Base-by-base conservation (phyloP, 2,113 vertebrate species). In the Caranx ignobilis region DNA sequence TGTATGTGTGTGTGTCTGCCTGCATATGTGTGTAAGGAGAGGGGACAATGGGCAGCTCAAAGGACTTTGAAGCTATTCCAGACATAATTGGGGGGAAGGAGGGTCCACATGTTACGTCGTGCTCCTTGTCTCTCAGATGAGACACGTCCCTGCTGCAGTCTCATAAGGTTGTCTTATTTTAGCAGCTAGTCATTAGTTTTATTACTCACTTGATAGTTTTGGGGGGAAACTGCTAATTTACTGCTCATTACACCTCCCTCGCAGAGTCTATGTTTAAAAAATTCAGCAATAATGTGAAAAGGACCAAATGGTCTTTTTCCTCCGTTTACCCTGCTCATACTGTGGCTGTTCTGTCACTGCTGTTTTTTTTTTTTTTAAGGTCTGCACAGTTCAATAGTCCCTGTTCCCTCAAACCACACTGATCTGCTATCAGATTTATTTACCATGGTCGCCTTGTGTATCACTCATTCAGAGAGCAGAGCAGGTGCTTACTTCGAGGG, bases 131-230 rank as follows among this genome's bases (percentile, higher is more conserved):
- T 35, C n/a, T 31, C 21, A 12, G 19, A 68, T 55, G 57, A n/a
- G 68, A 79, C 1, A 1, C 11, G 26, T 79, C 13, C 19, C 13
- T 21, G 70, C 32, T 16, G 0, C 13, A 31, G 59, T 69, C 50
- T 43, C 71, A n/a, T 60, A 19, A 48, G 39, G 41, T 76, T 19
- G 18, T 45, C 26, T 75, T 31, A 37, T 45, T 69, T 80, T 26
- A 83, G 52, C 71, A 62, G 62, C 82, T 59, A n/a, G 76, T 87
- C 50, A 71, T 79, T 65, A 68, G 64, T 54, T 81, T 81, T 72
- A 83, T 87, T 43, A 47, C 12, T 55, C 1, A 0, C 47, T 41
- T 71, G 39, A 76, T 83, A 54, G 52, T 77, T 65, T 21, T 26
- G 26, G 26, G 52, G 56, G 60, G 34, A 18, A 84, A 64, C 35